Percentiles rank a stretch among this genome's conserved stretches.
These are phyloP conservation scores for Dimorphilus gyrociliatus DNA, from an alignment of 2,888 invertebrate genomes.

Conservation along the genomic window DNA sequence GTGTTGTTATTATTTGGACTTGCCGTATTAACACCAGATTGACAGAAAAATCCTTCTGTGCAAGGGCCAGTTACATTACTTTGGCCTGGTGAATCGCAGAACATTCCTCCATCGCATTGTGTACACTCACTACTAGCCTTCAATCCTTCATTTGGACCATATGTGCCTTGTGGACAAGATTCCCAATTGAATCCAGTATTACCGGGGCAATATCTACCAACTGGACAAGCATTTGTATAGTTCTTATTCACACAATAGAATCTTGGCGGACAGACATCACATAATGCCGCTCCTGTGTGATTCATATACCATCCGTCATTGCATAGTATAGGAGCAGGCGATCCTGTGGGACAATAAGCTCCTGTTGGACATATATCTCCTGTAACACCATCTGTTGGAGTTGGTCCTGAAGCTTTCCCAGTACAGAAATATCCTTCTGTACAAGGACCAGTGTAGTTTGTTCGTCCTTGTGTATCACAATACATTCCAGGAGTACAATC, in stretches of 20 bases:
- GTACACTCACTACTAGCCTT: conserved; percentile 21
- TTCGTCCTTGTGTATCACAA: conserved; percentile 20
- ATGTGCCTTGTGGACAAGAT: conserved; percentile 26
- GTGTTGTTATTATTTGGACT: conserved; percentile 23
- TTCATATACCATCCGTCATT: conserved; percentile 32
- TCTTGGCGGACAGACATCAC: conserved; percentile 25
- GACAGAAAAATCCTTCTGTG: conserved; percentile 24
- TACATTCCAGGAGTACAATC: conserved; percentile 26
- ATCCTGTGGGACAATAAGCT: conserved; percentile 23
- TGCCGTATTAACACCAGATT: conserved; percentile 14
- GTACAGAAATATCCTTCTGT: conserved; percentile 15
- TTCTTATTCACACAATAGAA: conserved; percentile 30
- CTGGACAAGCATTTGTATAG: conserved; percentile 23
- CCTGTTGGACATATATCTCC: conserved; percentile 28
- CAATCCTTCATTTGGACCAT: conserved; percentile 18
- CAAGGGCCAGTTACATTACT: conserved; percentile 21
- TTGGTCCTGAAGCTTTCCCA: conserved; percentile 16
- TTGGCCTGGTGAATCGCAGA: conserved; percentile 23
- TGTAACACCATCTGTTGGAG: conserved; percentile 25
- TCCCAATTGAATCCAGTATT: conserved; percentile 25
- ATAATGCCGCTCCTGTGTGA: conserved; percentile 21
- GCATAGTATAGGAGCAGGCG: conserved; percentile 20
- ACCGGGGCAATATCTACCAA: conserved; percentile 23
- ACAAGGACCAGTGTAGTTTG: conserved; percentile 21
- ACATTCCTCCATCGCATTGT: conserved; percentile 23